A percentile compares a stretch with the other conserved stretches of the same genome.
These are phyloP conservation scores for Dromaius novaehollandiae DNA, from an alignment of 2,113 vertebrate species.

Conservation along the genomic window DNA sequence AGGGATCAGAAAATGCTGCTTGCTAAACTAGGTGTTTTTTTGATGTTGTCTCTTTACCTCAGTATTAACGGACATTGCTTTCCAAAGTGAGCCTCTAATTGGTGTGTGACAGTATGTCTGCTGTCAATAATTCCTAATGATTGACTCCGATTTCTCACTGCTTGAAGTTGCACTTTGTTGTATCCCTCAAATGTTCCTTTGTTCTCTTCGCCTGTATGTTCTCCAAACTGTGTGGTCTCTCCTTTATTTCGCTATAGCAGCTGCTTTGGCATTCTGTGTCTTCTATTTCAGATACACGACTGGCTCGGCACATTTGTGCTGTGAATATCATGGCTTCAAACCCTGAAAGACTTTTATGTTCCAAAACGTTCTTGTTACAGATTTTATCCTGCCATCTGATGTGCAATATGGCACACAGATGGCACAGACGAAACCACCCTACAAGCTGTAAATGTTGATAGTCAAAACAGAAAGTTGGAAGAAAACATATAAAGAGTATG, in stretches of 20 bases:
- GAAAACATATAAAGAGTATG: slow-evolving; percentile 4
- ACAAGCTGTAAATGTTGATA: slow-evolving; percentile 34
- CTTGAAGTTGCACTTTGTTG: neutral
- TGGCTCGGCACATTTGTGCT: neutral
- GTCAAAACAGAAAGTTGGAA: slow-evolving; percentile 41
- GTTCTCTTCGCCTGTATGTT: neutral
- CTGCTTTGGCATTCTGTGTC: neutral
- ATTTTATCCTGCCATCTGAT: slow-evolving; percentile 60
- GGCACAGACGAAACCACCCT: slow-evolving; percentile 10
- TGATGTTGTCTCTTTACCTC: neutral
- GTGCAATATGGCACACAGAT: slow-evolving; percentile 56
- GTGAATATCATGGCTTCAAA: slow-evolving; percentile 21
- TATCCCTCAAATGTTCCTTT: slow-evolving; percentile 18
- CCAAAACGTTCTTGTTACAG: neutral
- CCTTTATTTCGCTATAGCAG: slow-evolving; percentile 41
- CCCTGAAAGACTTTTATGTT: slow-evolving; percentile 14
- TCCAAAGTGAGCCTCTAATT: neutral
- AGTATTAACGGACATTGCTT: neutral
- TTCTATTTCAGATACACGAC: slow-evolving; percentile 34
- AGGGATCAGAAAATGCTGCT: neutral
- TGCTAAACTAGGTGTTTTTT: neutral
- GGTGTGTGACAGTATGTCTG: neutral
- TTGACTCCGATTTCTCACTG: neutral
- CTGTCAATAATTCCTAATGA: slow-evolving; percentile 6
- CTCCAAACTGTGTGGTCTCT: slow-evolving; percentile 28